Conservation (phyloP, 2,888 invertebrate genomes). For the Athripsodes cinereus region DNA sequence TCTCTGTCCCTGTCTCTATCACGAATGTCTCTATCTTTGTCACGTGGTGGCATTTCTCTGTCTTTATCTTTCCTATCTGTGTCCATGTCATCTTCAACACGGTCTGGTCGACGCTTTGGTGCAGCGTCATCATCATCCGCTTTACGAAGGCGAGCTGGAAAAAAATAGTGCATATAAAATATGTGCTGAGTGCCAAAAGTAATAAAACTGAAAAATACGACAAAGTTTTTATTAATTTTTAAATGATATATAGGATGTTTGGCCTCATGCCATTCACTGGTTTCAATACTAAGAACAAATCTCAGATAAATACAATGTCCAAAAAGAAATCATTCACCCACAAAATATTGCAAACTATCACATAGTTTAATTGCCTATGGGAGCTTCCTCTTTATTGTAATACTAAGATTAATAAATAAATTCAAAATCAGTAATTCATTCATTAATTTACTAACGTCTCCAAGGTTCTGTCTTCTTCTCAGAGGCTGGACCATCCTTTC, state of each 20-base stretch:
- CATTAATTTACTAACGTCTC: conserved; percentile 38
- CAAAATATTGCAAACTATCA: no score
- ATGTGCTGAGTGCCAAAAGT: background rate
- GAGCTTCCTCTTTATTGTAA: no score
- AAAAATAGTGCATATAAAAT: background rate
- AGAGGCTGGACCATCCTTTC: conserved; percentile 33
- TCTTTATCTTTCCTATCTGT: conserved; percentile 18
- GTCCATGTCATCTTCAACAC: conserved; percentile 12
- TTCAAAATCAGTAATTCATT: no score
- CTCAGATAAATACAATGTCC: no score
- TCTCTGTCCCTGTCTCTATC: conserved; percentile 28
- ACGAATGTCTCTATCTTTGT: background rate
- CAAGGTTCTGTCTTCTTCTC: conserved; percentile 32
- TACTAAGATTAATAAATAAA: no score
- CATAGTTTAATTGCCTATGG: no score
- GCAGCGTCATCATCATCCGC: conserved; percentile 17
- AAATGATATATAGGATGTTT: no score
- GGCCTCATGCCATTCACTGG: no score
- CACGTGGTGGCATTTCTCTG: conserved; percentile 3
- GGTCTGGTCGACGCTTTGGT: conserved; percentile 8
- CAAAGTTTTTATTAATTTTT: no score
- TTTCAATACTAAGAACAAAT: no score
- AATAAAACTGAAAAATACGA: no score
- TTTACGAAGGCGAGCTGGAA: conserved; percentile 23
- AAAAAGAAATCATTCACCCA: no score